Conservation (phyloP, 2,888 invertebrate species). For the Ochlodes sylvanus region DNA sequence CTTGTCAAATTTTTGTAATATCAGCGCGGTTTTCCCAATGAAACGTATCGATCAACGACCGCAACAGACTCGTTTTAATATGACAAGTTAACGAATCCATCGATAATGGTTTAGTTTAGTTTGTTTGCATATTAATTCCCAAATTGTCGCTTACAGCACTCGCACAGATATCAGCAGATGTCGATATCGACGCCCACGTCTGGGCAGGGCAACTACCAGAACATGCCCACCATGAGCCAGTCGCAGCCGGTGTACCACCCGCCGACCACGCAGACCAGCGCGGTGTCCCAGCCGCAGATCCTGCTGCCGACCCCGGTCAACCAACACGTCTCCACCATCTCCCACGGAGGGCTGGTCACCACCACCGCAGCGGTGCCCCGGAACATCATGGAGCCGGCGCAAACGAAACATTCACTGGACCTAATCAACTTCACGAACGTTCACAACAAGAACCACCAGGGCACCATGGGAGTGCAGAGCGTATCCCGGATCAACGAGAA, state of each 20-base stretch:
- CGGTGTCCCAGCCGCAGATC: constrained; percentile 34
- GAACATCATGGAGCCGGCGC: constrained; percentile 64
- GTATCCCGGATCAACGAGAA: constrained; percentile 65
- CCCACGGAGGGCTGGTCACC: constrained; percentile 57
- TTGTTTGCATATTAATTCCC: no score
- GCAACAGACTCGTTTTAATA: no score
- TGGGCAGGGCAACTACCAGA: constrained; percentile 65
- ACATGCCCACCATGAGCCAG: constrained; percentile 72
- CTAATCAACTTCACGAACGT: constrained; percentile 68
- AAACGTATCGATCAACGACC: no score
- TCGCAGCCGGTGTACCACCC: constrained; percentile 67
- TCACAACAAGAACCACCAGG: constrained; percentile 58
- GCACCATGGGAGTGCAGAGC: constrained; percentile 62
- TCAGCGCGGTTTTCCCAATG: not conserved
- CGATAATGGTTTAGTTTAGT: no score
- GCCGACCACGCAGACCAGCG: constrained; percentile 38
- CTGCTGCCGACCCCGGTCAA: constrained; percentile 51
- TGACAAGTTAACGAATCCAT: no score
- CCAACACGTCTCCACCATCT: constrained; percentile 52
- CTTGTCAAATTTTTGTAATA: no score
- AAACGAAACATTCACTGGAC: constrained; percentile 68
- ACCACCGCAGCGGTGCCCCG: constrained; percentile 57
- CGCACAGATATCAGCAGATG: constrained; percentile 75
- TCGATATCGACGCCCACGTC: constrained; percentile 71
- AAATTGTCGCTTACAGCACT: constrained; percentile 55